Conservation (phyloP, 2,888 invertebrate genomes). For the Pseudolycoriella hygida region DNA sequence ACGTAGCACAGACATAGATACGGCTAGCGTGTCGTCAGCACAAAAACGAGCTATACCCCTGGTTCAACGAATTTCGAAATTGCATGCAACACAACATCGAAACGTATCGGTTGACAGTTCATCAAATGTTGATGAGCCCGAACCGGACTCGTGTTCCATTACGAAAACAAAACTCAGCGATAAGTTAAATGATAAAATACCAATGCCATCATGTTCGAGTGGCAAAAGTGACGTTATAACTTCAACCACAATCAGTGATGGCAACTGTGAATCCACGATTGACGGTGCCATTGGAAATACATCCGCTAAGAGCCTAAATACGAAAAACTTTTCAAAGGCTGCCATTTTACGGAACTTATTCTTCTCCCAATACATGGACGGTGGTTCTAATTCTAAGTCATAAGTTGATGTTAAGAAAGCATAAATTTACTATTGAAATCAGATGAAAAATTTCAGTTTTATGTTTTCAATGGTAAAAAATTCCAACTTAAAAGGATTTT, state of each 20-base stretch:
- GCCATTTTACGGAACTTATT: conserved; percentile 16
- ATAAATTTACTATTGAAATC: no score
- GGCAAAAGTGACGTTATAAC: background rate
- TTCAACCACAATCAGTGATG: background rate
- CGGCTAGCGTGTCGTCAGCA: conserved; percentile 13
- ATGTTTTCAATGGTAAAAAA: no score
- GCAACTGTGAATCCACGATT: background rate
- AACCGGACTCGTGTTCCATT: background rate
- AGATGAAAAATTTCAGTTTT: no score
- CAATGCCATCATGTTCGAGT: background rate
- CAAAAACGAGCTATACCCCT: conserved; percentile 1
- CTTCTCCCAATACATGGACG: conserved; percentile 9
- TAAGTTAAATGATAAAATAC: background rate
- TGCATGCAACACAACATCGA: conserved; percentile 3
- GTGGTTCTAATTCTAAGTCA: background rate
- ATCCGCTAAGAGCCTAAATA: conserved; percentile 1
- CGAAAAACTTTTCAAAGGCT: conserved; percentile 14
- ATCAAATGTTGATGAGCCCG: background rate
- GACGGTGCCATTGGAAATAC: background rate
- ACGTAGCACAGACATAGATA: conserved; percentile 16
- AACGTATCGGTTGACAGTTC: background rate
- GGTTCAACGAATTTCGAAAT: background rate
- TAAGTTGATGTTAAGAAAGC: no score
- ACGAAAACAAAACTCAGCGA: background rate
- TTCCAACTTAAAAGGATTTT: no score